Evolutionary conservation across 1,140 invertebrate genomes (phyloP), one percentile per base, ranked within the genome.

Genomic region (Cylas formicarius): DNA sequence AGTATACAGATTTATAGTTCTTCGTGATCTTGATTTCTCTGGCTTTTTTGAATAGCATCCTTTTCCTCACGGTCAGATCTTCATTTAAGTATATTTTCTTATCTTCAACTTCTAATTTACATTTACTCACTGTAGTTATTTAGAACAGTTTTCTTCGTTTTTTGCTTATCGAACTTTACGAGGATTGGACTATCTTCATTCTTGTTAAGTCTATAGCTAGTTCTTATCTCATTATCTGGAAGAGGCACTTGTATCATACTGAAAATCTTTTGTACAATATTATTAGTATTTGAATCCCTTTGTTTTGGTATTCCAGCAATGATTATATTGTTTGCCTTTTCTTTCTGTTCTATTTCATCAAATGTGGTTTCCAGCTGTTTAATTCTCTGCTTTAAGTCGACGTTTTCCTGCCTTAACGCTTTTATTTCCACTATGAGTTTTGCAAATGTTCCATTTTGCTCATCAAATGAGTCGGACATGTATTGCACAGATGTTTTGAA

Each of bases 241-340:
- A 31, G 5, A 9, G 26, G 3, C 5, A 38, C 27, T 8, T 22
- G n/a, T 13, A 38, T 6, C 4, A 5, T 4, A 8, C 4, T 5
- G 7, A 13, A 5, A 11, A 38, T 38, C 14, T 38, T 24, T 35
- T 4, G 7, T 4, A 26, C 16, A 11, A 26, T 38, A 9, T 22
- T 38, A 35, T 26, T 24, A 24, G 14, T 4, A n/a, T 10, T 5
- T 24, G 20, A 14, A 3, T 26, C 23, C 8, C 7, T 8, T 13
- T 38, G 36, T 9, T 38, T 38, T 38, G 36, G 36, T 13, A 38
- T 5, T 7, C 36, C 36, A 4, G 4, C 20, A 4, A 38, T 10
- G 22, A 38, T 38, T 7, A 38, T 4, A 17, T 38, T 38, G 27
- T 17, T n/a, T 14, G 26, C 36, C 36, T 24, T 38, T 10, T 38